phyloP scores from a whole-genome alignment of 2,888 invertebrate genomes.

The Litoditis marina region DNA sequence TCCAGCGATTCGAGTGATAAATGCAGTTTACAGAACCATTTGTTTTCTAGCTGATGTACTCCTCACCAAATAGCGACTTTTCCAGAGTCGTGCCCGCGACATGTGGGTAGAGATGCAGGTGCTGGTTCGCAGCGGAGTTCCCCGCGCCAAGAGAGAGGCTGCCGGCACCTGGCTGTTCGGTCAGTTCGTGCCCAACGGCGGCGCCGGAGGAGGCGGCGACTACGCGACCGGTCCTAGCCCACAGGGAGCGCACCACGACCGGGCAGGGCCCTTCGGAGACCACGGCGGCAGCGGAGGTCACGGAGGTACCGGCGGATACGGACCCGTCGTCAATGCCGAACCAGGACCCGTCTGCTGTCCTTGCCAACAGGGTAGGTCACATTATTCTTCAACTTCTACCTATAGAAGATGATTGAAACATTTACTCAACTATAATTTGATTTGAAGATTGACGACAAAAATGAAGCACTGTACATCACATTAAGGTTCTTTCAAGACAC shows the following conservation, averaged over 20 bases:
- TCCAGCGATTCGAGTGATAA: too few relatives aligned
- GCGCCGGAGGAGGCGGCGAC: slow-evolving; percentile 40
- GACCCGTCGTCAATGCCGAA: slow-evolving; percentile 29
- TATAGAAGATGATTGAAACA: too few relatives aligned
- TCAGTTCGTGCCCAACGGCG: slow-evolving; percentile 49
- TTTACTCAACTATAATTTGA: too few relatives aligned
- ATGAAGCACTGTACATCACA: too few relatives aligned
- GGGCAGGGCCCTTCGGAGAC: slow-evolving; percentile 11
- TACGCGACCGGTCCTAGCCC: too few relatives aligned
- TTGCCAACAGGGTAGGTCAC: slow-evolving; percentile 47
- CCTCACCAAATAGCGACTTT: too few relatives aligned
- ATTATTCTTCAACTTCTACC: too few relatives aligned
- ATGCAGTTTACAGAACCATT: too few relatives aligned
- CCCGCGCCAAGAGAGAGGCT: slow-evolving; percentile 32
- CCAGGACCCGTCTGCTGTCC: slow-evolving; percentile 48
- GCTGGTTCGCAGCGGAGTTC: slow-evolving; percentile 49
- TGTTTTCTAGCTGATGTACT: too few relatives aligned
- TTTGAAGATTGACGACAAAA: too few relatives aligned
- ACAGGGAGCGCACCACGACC: slow-evolving; percentile 3
- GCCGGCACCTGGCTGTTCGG: slow-evolving; percentile 54
- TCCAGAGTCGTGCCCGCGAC: slow-evolving; percentile 55
- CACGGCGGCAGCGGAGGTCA: slow-evolving; percentile 20
- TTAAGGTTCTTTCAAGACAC: too few relatives aligned
- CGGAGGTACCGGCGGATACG: slow-evolving; percentile 28
- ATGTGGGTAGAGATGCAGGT: slow-evolving; percentile 62